A percentile compares a stretch with the other conserved stretches of the same genome.
Evolutionary conservation across 1,140 invertebrate species (phyloP).

Genomic region (Pseudobourletiella spinata): DNA sequence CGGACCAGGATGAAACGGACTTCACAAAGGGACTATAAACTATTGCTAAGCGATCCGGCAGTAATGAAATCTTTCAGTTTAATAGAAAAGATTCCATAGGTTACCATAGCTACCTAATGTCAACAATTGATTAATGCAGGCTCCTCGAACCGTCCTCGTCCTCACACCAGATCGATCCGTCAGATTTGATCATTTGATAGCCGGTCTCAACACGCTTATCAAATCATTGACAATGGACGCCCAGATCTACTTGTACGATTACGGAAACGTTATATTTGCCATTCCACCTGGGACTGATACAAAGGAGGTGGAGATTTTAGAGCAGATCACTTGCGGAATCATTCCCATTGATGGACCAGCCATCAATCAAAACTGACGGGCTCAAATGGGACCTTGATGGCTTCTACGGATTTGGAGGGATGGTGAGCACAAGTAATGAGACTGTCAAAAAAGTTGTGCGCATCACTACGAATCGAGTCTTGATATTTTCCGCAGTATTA

Average conservation of each 20-base stretch:
- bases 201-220: constrained; percentile 12
- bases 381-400: constrained; percentile 22
- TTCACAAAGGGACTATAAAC: constrained; percentile 23
- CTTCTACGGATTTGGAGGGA: constrained; percentile 11
- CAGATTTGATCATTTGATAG: constrained; percentile 1
- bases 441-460: background rate
- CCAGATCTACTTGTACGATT: background rate
- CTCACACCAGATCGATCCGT: background rate
- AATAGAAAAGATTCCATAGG: no score
- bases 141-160: no score
- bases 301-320: background rate
- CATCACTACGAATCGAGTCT: background rate
- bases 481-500: background rate
- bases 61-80: no score
- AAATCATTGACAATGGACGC: background rate
- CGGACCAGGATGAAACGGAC: constrained; percentile 26
- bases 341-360: constrained; percentile 16
- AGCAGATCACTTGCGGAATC: constrained; percentile 6
- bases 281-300: background rate
- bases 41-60: background rate
- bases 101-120: no score
- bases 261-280: background rate
- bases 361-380: constrained; percentile 12
- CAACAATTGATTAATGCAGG: no score
- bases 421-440: constrained; percentile 19